phyloP scores from a whole-genome alignment of 2,888 invertebrate genomes.

The Phasia obesa region DNA sequence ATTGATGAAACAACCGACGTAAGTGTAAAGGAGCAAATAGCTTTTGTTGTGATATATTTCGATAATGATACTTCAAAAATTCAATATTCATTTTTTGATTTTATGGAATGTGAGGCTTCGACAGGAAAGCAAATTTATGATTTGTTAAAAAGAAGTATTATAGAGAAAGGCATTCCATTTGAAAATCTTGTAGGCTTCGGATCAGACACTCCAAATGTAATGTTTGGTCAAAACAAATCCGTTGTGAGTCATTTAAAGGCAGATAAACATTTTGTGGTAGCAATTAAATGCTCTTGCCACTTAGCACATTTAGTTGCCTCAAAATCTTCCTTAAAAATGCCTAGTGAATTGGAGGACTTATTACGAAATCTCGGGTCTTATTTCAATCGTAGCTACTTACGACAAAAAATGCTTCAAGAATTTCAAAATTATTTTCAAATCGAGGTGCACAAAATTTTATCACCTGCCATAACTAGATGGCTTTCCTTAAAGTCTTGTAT shows the following conservation, averaged over 20 bases:
- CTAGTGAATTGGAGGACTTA: conserved; percentile 5
- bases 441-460: conserved; percentile 24
- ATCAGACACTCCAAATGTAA: background rate
- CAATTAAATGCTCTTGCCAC: too few species aligned
- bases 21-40: too few species aligned
- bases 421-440: conserved; percentile 31
- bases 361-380: conserved; percentile 20
- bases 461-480: conserved; percentile 26
- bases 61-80: too few species aligned
- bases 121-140: too few species aligned
- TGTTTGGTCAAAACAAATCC: background rate
- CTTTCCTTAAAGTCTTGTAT: conserved; percentile 24
- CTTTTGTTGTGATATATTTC: too few species aligned
- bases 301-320: background rate
- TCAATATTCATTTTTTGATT: too few species aligned
- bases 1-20: too few species aligned
- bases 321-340: background rate
- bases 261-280: too few species aligned
- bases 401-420: conserved; percentile 16
- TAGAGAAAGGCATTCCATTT: background rate
- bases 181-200: background rate
- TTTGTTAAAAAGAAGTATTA: background rate
- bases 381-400: conserved; percentile 20
- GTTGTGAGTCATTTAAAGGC: background rate
- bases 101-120: too few species aligned